phyloP scores from a whole-genome alignment of 2,113 vertebrate species.

The Engystomops pustulosus region DNA sequence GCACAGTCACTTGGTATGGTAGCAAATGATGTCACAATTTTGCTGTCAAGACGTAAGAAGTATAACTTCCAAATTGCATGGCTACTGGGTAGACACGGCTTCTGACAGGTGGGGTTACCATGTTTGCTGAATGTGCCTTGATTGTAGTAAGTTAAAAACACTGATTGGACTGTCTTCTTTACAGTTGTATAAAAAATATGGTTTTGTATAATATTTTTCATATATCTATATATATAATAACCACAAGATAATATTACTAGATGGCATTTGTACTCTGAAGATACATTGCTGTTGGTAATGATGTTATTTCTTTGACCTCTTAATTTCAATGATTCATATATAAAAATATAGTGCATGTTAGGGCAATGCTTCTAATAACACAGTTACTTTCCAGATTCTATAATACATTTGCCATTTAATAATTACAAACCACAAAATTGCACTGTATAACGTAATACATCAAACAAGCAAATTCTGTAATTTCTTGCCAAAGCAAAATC shows the following conservation, averaged over 20 bases:
- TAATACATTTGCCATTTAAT: slow-evolving; percentile 27
- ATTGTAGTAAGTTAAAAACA: too few species aligned
- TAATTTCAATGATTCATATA: not conserved
- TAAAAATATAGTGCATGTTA: not conserved
- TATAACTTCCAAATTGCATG: too few species aligned
- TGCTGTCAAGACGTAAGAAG: too few species aligned
- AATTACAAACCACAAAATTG: slow-evolving; percentile 28
- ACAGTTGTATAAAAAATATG: too few species aligned
- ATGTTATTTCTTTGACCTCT: not conserved
- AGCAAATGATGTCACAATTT: too few species aligned
- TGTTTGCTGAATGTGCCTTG: too few species aligned
- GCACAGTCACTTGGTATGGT: too few species aligned
- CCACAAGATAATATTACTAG: not conserved
- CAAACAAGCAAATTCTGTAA: slow-evolving; percentile 36
- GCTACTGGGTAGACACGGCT: too few species aligned
- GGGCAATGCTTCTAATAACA: not conserved
- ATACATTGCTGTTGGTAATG: not conserved
- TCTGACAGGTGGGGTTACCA: too few species aligned
- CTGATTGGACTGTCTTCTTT: too few species aligned
- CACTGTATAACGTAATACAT: slow-evolving; percentile 32
- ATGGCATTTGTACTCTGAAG: not conserved
- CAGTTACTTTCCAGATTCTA: slow-evolving; percentile 48
- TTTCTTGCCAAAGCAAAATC: slow-evolving; percentile 38
- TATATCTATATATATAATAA: too few species aligned
- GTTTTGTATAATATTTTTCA: too few species aligned